Conservation (phyloP, 2,113 vertebrate genomes). For the Tricholaema leucomelas region DNA sequence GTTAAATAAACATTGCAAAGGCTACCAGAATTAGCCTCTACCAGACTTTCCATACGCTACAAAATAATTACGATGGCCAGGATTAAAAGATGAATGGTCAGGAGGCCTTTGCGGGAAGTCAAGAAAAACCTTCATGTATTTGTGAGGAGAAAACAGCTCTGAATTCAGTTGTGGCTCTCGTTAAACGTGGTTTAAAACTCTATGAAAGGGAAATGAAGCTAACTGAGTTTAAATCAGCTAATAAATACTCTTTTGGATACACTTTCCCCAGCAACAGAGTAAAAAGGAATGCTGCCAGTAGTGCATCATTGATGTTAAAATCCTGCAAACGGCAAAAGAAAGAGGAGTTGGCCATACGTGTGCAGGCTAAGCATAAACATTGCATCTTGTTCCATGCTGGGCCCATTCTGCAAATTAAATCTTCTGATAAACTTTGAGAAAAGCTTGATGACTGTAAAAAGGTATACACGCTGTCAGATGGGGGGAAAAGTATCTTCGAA, state of each 20-base stretch:
- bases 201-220: background rate
- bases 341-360: background rate
- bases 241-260: slow-evolving; percentile 1
- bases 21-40: background rate
- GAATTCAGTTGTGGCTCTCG: background rate
- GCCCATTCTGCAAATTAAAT: background rate
- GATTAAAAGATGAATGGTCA: background rate
- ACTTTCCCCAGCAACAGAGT: background rate
- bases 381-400: background rate
- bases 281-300: background rate
- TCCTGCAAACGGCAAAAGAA: background rate
- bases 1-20: background rate
- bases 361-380: background rate
- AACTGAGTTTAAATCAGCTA: background rate
- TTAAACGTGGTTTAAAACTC: background rate
- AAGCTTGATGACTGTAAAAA: background rate
- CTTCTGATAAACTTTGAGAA: background rate
- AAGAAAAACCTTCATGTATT: background rate
- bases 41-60: background rate
- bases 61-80: background rate
- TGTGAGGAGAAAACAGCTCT: background rate
- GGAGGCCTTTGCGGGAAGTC: background rate
- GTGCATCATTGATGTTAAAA: background rate
- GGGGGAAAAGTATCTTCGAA: background rate
- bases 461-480: background rate